These are phyloP conservation scores for Reticulitermes lucifugus DNA, from an alignment of 2,888 invertebrate genomes.

Conservation along the genomic window DNA sequence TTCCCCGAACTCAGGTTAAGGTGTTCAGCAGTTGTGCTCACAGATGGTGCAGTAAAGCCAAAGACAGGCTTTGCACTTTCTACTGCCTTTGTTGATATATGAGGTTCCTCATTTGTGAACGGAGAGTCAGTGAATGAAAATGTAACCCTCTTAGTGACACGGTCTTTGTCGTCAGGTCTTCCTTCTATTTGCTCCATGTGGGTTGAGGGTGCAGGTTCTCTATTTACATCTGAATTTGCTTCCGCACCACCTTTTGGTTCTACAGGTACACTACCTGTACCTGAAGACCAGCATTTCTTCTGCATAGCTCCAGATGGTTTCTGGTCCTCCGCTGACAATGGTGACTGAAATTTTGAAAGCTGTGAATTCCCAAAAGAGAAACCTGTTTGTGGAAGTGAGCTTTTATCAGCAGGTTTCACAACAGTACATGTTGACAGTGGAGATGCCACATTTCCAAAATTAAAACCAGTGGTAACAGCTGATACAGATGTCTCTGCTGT, in stretches of 20 bases:
- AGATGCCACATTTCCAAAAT: constrained; percentile 9
- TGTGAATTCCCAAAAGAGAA: constrained; percentile 26
- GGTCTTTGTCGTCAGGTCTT: background rate
- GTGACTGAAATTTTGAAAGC: constrained; percentile 4
- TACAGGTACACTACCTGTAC: background rate
- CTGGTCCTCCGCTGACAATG: background rate
- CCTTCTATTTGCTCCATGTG: background rate
- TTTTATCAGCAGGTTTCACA: constrained; percentile 8
- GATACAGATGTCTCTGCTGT: no score
- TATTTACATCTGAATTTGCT: background rate
- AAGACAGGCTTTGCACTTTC: constrained; percentile 18
- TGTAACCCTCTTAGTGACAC: background rate
- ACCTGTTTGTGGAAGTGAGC: background rate
- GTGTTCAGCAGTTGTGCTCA: background rate
- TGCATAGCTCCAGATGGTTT: background rate
- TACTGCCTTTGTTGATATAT: constrained; percentile 16
- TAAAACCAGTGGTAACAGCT: constrained; percentile 15
- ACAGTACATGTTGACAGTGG: background rate
- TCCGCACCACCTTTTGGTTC: background rate
- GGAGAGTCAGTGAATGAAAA: background rate
- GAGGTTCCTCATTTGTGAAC: constrained; percentile 3
- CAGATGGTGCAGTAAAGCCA: background rate
- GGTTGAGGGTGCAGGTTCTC: background rate
- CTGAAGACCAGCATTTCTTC: background rate
- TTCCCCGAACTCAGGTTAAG: constrained; percentile 2